phyloP scores from a whole-genome alignment of 2,797 vertebrate species.

The Megalops cyprinoides region DNA sequence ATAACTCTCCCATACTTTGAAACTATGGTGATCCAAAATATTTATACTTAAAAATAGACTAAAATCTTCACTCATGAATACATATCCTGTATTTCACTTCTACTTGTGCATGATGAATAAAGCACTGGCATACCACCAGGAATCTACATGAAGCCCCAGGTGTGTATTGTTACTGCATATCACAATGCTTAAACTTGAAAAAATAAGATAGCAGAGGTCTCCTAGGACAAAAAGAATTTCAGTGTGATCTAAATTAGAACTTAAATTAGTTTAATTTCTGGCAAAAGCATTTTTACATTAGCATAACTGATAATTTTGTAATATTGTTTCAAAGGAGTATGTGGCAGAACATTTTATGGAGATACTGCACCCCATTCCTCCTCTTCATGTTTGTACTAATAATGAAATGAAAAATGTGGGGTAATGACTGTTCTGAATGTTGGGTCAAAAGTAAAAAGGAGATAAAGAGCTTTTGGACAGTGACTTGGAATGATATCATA shows the following conservation, averaged over 20 bases:
- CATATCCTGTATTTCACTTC: background rate
- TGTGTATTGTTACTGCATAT: no score
- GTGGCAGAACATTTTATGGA: background rate
- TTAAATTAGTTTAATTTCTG: no score
- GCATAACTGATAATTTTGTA: background rate
- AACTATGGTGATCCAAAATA: slow-evolving; percentile 26
- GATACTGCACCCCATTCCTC: background rate
- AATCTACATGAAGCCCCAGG: no score
- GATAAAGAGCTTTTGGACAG: background rate
- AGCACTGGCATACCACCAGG: background rate
- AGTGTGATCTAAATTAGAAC: no score
- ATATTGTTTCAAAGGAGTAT: background rate
- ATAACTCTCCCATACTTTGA: slow-evolving; percentile 36
- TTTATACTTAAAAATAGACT: slow-evolving; percentile 40
- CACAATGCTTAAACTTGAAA: no score
- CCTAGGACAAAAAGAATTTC: no score
- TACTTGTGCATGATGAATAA: background rate
- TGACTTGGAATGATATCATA: background rate
- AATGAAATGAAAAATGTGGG: background rate
- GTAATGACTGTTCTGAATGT: no score
- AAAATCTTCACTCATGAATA: background rate
- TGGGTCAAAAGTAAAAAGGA: background rate
- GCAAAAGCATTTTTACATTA: no score
- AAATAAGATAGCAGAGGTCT: no score
- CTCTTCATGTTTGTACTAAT: background rate